Base-by-base conservation (phyloP, 2,888 invertebrate genomes). In the Leistus spinibarbis region DNA sequence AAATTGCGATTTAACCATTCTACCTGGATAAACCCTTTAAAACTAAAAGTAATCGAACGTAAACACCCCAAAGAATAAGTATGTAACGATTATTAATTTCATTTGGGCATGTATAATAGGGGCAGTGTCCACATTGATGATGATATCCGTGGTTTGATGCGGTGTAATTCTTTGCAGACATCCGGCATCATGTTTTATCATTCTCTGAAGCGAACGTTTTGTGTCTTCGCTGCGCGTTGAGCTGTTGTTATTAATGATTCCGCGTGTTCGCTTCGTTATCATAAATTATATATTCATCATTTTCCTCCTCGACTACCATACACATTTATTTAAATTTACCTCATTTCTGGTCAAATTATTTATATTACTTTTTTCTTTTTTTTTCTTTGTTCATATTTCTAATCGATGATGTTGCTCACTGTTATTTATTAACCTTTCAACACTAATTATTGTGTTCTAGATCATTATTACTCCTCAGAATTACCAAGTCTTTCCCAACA, bases 211-310 rank as follows among this genome's bases (percentile, higher is more conserved):
- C 60, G 22, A 20, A 60, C 60, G 60, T 60, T 60, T 22, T 60
- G 19, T 60, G 60, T 60, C 60, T 60, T 17, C 40, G 40, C 40
- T 40, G 40, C 40, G 40, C 40, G 40, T 40, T 40, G 40, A 40
- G 22, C 64, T 24, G 20, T 22, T 64, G 22, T 64, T 64, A 64
- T 64, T 64, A 64, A 64, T 64, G 64, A 64, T 20, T 64, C 27
- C n/a, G 24, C 27, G 40, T 16, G 20, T 64, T 64, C 24, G 64
- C 16, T 63, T 64, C 64, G 64, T 64, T 64, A 64, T n/a, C 64
- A 64, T 64, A 64, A 64, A 20, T 64, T 64, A 64, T 23, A 23
- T n/a, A 64, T 64, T 64, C 64, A 64, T 64, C 64, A 64, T 64
- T 64, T 16, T 64, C 13, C 10, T 64, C 20, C 5, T 60, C 10